Evolutionary conservation across 1,140 invertebrate species (phyloP).

Genomic region (Drosophila ercepeae): DNA sequence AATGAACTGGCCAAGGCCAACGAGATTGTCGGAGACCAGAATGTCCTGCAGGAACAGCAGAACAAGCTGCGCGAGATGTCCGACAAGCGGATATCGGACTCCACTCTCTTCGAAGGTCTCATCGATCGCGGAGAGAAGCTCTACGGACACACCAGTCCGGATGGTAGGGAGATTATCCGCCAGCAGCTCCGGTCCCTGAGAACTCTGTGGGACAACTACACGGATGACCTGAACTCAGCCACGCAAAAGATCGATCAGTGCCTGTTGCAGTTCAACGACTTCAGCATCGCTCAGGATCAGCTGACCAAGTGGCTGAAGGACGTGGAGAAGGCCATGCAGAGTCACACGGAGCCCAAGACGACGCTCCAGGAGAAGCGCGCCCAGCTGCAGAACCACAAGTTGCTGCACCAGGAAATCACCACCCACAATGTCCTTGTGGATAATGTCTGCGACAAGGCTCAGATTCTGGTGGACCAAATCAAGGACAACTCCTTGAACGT

Average conservation of each 20-base stretch:
- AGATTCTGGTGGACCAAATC: constrained; percentile 94
- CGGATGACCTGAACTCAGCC: constrained; percentile 91
- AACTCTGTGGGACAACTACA: constrained; percentile 93
- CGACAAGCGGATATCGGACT: constrained; percentile 92
- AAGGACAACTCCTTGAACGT: constrained; percentile 93
- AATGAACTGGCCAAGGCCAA: constrained; percentile 90
- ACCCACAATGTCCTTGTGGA: constrained; percentile 95
- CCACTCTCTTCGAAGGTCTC: constrained; percentile 92
- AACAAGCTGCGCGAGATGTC: constrained; percentile 92
- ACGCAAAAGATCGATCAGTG: constrained; percentile 94
- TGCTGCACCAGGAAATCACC: constrained; percentile 97
- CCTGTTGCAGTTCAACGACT: constrained; percentile 94
- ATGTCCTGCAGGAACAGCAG: constrained; percentile 93
- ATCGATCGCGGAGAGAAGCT: constrained; percentile 95
- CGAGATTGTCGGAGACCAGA: constrained; percentile 94
- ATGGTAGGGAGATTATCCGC: constrained; percentile 95
- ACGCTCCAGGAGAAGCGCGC: constrained; percentile 97
- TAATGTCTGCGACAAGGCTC: constrained; percentile 95
- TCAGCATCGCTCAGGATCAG: constrained; percentile 94
- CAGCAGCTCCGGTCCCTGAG: constrained; percentile 94
- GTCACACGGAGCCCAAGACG: constrained; percentile 94
- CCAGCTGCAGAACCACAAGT: constrained; percentile 96
- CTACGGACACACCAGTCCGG: constrained; percentile 96
- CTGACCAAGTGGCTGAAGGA: constrained; percentile 96
- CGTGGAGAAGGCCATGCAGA: constrained; percentile 95